phyloP scores from a whole-genome alignment of 1,140 invertebrate genomes.

The Pseudomyrmex gracilis region DNA sequence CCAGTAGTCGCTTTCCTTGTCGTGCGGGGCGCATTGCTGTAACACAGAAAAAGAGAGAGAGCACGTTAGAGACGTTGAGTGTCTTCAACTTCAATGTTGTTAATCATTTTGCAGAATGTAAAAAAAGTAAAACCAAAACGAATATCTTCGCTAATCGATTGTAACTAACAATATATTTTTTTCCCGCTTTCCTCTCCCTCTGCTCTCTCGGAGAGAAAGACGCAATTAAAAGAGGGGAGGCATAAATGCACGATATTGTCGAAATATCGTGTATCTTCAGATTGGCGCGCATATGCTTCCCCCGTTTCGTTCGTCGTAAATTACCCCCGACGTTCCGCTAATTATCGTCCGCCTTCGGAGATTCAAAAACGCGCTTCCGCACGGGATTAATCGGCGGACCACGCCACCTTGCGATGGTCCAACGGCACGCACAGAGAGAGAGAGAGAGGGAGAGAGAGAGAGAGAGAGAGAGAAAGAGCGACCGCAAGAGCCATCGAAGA shows the following conservation, averaged over 20 bases:
- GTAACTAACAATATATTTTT: too few relatives aligned
- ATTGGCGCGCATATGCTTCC: not conserved
- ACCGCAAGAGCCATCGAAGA: slow-evolving; percentile 49
- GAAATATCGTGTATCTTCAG: not conserved
- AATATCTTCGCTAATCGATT: too few relatives aligned
- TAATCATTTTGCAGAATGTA: too few relatives aligned
- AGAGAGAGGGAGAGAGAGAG: too few relatives aligned
- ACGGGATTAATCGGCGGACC: slow-evolving; percentile 6
- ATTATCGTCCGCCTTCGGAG: slow-evolving; percentile 36
- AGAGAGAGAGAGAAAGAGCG: slow-evolving; percentile 5
- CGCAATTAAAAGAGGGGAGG: too few relatives aligned
- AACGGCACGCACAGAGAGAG: slow-evolving; percentile 8
- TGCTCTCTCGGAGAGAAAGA: too few relatives aligned
- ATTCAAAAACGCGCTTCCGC: slow-evolving; percentile 28
- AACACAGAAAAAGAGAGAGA: slow-evolving; percentile 74
- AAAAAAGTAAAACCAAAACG: too few relatives aligned
- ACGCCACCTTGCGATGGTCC: slow-evolving; percentile 32
- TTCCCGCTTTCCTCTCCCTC: too few relatives aligned
- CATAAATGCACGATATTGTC: too few relatives aligned
- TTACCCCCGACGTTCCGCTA: slow-evolving; percentile 45
- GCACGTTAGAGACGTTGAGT: too few relatives aligned
- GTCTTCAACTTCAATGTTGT: too few relatives aligned
- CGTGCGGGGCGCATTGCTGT: slow-evolving; percentile 87
- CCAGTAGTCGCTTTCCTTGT: slow-evolving; percentile 87
- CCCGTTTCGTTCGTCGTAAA: slow-evolving; percentile 41